A percentile compares a stretch with the other conserved stretches of the same genome.
phyloP scores from a whole-genome alignment of 2,797 vertebrate genomes.

The Syngnathus acus region DNA sequence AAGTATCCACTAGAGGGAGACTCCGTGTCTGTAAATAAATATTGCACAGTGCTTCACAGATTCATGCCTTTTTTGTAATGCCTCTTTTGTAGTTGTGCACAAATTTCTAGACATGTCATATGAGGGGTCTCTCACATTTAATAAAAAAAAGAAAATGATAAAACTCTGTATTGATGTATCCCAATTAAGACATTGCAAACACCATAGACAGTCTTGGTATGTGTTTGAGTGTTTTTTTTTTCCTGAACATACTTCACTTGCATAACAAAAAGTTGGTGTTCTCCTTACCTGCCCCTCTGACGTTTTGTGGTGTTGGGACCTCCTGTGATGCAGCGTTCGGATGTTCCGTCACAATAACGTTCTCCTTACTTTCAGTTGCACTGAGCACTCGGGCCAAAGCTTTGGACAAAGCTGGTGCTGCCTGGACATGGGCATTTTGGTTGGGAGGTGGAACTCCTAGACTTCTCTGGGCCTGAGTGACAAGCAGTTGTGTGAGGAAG shows the following conservation, averaged over 20 bases:
- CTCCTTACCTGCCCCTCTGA: slow-evolving; percentile 35
- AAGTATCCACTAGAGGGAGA: slow-evolving; percentile 10
- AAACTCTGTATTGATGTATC: no score
- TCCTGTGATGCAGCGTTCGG: slow-evolving; percentile 1
- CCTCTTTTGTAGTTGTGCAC: no score
- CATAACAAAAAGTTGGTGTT: background rate
- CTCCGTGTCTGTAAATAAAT: background rate
- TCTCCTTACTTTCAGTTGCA: slow-evolving; percentile 58
- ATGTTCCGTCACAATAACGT: slow-evolving; percentile 25
- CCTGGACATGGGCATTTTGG: slow-evolving; percentile 12
- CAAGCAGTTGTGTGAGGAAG: background rate
- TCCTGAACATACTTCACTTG: background rate
- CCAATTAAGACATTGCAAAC: no score
- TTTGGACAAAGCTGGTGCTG: slow-evolving; percentile 40
- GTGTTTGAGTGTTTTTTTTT: background rate
- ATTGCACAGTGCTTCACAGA: no score
- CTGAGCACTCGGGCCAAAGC: slow-evolving; percentile 58
- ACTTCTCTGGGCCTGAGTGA: slow-evolving; percentile 52
- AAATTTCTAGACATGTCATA: no score
- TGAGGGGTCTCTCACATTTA: no score
- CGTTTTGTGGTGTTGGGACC: slow-evolving; percentile 13
- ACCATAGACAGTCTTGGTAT: no score
- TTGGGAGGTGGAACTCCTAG: slow-evolving; percentile 25
- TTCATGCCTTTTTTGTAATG: no score
- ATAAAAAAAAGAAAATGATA: no score